Percentiles rank a stretch among this genome's conserved stretches.
Conservation (phyloP, 2,797 vertebrate genomes). For the Pseudotriccus pelzelni region DNA sequence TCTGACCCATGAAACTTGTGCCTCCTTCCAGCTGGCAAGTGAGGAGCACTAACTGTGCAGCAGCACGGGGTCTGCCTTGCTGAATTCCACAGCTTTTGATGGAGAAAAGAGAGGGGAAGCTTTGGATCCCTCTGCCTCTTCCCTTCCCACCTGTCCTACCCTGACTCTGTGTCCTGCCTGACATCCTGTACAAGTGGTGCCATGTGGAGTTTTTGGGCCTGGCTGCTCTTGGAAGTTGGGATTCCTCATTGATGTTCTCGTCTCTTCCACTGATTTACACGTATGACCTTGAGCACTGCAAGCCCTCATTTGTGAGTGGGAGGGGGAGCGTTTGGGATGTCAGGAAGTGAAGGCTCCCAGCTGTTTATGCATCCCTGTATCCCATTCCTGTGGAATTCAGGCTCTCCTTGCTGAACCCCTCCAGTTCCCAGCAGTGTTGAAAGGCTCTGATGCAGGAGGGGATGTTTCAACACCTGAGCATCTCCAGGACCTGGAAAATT, state of each 20-base stretch:
- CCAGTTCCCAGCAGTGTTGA: background rate
- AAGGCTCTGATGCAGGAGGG: background rate
- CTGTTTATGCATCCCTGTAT: rapidly evolving
- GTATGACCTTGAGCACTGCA: background rate
- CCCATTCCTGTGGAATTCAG: rapidly evolving
- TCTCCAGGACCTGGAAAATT: background rate
- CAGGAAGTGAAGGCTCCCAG: background rate
- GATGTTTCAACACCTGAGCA: background rate
- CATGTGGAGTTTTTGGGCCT: background rate
- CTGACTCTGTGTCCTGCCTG: background rate
- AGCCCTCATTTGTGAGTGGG: background rate
- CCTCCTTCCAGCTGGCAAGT: constrained; percentile 41
- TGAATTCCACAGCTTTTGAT: background rate
- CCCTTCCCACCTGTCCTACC: background rate
- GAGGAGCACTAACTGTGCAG: background rate
- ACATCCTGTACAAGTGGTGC: too few relatives aligned
- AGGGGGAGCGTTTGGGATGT: background rate
- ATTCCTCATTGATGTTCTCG: background rate
- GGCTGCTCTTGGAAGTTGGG: background rate
- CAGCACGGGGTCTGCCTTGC: background rate
- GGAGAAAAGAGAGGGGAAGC: background rate
- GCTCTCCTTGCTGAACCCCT: background rate
- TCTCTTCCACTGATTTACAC: background rate
- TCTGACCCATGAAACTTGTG: constrained; percentile 30
- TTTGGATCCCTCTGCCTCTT: background rate